phyloP scores from a whole-genome alignment of 2,888 invertebrate species.

The Hanleya hanleyi region DNA sequence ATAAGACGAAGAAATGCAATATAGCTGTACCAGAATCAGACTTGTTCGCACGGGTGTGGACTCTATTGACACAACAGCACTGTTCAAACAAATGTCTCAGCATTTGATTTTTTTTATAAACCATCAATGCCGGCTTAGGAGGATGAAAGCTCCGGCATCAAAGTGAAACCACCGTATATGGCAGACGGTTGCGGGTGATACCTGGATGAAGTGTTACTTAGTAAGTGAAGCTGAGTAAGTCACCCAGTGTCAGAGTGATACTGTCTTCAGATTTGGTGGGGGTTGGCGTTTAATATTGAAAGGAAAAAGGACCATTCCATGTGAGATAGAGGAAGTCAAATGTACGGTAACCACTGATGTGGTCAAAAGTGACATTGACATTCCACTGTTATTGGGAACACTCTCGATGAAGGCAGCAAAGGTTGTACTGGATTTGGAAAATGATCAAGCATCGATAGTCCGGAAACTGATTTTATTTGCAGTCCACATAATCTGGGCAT shows the following conservation, averaged over 20 bases:
- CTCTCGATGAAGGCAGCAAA: conserved; percentile 30
- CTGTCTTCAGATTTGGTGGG: conserved; percentile 33
- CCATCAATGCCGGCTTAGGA: not conserved
- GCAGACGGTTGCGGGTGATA: conserved; percentile 29
- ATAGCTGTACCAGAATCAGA: conserved; percentile 27
- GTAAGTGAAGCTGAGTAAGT: conserved; percentile 14
- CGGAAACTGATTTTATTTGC: conserved; percentile 29
- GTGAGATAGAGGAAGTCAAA: conserved; percentile 13
- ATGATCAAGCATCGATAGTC: conserved; percentile 37
- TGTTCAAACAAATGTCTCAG: not conserved
- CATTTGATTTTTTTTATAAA: not conserved
- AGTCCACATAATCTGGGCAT: conserved; percentile 33
- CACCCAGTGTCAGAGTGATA: conserved; percentile 14
- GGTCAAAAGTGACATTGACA: conserved; percentile 28
- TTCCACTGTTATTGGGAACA: conserved; percentile 29
- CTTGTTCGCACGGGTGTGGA: conserved; percentile 10
- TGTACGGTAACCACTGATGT: conserved; percentile 33
- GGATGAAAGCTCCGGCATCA: not conserved
- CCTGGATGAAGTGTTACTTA: conserved; percentile 29
- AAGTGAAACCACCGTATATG: conserved; percentile 10
- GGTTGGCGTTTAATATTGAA: conserved; percentile 25
- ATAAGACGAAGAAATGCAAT: conserved; percentile 22
- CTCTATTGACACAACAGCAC: not conserved
- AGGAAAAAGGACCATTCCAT: conserved; percentile 27
- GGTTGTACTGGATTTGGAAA: conserved; percentile 34